Evolutionary conservation across 2,888 invertebrate species (phyloP), one percentile per base, ranked within the genome.

Genomic region (Lysandra coridon): DNA sequence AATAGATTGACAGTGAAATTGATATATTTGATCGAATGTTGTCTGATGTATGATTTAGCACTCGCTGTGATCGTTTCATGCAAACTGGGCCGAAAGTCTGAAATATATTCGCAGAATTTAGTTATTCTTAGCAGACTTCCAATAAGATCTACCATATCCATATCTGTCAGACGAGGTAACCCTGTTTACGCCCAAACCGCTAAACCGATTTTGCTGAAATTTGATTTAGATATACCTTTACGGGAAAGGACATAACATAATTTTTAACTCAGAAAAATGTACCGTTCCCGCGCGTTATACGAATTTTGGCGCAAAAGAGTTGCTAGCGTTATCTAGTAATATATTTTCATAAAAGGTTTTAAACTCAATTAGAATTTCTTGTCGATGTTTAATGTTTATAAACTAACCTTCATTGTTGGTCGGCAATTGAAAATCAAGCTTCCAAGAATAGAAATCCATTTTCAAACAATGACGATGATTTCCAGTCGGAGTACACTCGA

Each of bases 401-500:
- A 62, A n/a, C n/a, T 30, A 64, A 30, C 64, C 62, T 49, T 10
- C 49, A 10, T 62, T 2, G 23, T 62, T 62, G 7, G 1, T 33
- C 30, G 33, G 33, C 14, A 37, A 33, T 69, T 37, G 33, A 5
- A 37, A 33, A 69, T 69, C 69, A 69, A 69, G 69, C 69, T 37
- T 37, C 69, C 33, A 69, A 69, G 69, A 69, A 69, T 69, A 69
- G 69, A 69, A 33, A 37, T 69, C 69, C 69, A 37, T 69, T 69
- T 69, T 69, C 69, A n/a, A 44, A 75, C 44, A 49, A 75, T 75
- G 75, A 49, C 49, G 75, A 75, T 44, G 44, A 75, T 75, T 75
- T 23, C 75, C 14, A 75, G 17, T 44, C 30, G 49, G 7, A 75
- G 75, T 33, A 33, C 53, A 53, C 76, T 76, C 17, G 53, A 76